Conservation (phyloP, 2,113 vertebrate genomes). For the Callopanchax toddi region DNA sequence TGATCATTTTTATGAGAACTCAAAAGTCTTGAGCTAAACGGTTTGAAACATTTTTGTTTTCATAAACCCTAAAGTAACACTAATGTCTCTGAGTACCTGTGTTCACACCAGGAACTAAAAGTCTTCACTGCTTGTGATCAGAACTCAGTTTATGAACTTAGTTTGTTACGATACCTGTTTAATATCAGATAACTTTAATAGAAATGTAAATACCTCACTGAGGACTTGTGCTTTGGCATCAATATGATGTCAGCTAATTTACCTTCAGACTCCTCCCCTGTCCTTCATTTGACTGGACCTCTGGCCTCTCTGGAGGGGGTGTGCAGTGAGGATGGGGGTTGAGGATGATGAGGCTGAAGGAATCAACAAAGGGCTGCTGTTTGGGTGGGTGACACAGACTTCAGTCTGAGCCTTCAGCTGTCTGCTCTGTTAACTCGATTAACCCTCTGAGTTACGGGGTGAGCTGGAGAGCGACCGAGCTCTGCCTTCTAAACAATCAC, state of each 20-base stretch:
- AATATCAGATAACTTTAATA: too few species aligned
- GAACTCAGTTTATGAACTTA: too few species aligned
- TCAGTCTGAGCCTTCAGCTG: constrained; percentile 66
- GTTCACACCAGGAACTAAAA: too few species aligned
- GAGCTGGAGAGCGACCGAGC: constrained; percentile 4
- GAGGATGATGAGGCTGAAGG: constrained; percentile 13
- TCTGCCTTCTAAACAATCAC: not conserved
- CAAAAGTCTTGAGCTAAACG: too few species aligned
- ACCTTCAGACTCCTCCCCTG: constrained; percentile 7
- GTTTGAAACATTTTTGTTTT: too few species aligned
- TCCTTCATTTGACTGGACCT: constrained; percentile 48
- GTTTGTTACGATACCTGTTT: too few species aligned
- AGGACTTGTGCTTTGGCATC: too few species aligned
- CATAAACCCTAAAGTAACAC: too few species aligned
- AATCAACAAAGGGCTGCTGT: constrained; percentile 67
- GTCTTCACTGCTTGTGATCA: too few species aligned
- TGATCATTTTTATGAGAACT: too few species aligned
- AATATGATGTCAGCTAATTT: not conserved
- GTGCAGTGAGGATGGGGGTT: not conserved
- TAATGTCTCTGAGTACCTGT: too few species aligned
- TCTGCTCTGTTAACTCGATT: constrained; percentile 58
- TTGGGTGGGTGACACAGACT: constrained; percentile 30
- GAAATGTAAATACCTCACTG: too few species aligned
- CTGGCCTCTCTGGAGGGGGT: not conserved
- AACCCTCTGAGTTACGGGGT: constrained; percentile 44